Base-by-base conservation (phyloP, 2,797 vertebrate genomes). In the Catostomus latipinnis region DNA sequence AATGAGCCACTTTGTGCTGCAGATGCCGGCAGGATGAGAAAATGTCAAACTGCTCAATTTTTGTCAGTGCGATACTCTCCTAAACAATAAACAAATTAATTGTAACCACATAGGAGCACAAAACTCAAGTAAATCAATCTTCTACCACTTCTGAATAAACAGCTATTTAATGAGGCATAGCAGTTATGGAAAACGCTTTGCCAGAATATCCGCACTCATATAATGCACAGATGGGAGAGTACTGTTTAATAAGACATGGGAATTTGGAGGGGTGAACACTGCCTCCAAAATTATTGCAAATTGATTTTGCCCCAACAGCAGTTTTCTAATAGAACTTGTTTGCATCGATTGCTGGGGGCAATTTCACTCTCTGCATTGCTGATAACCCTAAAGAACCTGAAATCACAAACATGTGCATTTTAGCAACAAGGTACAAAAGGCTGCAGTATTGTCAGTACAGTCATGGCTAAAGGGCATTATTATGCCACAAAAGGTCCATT, bases 291-390 rank as follows among this genome's bases (percentile, higher is more conserved):
- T 68, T 50, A 80, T 53, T 75, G 60, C 52, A 78, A 65, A 84
- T 78, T 81, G 81, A 84, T 81, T 82, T 71, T 71, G 18, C 18
- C 61, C 43, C 13, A 50, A 78, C 60, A 75, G 57, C n/a, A 69
- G 8, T 62, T 78, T 68, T 50, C 43, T 61, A 74, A 63, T 63
- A 63, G 58, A 34, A 14, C 62, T 60, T 70, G 50, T 63, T 70
- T 13, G 61, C 52, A 67, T 34, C 68, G 0, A 6, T 49, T 72
- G 43, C 77, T 68, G 46, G 16, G 60, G 78, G 74, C 79, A 65
- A 70, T 48, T 43, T 16, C 54, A 66, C 53, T 61, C 43, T 69
- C 50, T 72, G 58, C 60, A 62, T 77, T 73, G 14, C 8, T 74
- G 69, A 74, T 79, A 34, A 83, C 50, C 49, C 34, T 34, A 34